phyloP scores from a whole-genome alignment of 2,888 invertebrate species.

The Dinocampus coccinellae region DNA sequence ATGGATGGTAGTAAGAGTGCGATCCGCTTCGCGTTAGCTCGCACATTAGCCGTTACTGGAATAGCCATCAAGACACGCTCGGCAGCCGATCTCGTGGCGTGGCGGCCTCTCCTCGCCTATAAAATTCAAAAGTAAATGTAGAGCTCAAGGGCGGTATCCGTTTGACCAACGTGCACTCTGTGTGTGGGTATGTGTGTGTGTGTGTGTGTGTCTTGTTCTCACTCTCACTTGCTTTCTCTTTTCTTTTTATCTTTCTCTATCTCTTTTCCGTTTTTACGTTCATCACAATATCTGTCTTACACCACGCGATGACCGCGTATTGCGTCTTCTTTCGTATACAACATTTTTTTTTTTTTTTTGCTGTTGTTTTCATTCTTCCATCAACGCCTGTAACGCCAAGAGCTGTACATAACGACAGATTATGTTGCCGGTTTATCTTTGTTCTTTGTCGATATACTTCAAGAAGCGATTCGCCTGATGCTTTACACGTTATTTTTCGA shows the following conservation, averaged over 20 bases:
- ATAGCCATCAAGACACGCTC: constrained; percentile 54
- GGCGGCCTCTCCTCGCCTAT: constrained; percentile 50
- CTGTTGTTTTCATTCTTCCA: constrained; percentile 29
- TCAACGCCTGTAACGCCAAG: constrained; percentile 30
- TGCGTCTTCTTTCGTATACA: neutral
- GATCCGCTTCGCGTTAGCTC: constrained; percentile 56
- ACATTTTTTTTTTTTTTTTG: constrained; percentile 9
- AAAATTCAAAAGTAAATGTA: constrained; percentile 63
- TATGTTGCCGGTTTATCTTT: constrained; percentile 35
- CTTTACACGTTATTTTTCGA: constrained; percentile 56
- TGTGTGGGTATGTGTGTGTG: no score
- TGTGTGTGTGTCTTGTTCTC: no score
- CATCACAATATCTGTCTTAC: no score
- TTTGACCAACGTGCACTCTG: constrained; percentile 49
- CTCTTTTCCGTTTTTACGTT: constrained; percentile 29
- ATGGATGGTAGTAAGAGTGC: neutral
- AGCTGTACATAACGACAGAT: constrained; percentile 35
- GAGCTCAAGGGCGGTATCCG: constrained; percentile 63
- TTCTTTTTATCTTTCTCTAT: constrained; percentile 27
- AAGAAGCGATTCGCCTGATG: constrained; percentile 49
- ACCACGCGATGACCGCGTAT: constrained; percentile 18
- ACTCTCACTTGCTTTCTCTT: constrained; percentile 15
- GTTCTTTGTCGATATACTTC: constrained; percentile 38
- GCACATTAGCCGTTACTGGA: constrained; percentile 62
- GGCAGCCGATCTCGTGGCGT: constrained; percentile 37